Conservation (phyloP, 2,888 invertebrate genomes). For the Acleris cristana region DNA sequence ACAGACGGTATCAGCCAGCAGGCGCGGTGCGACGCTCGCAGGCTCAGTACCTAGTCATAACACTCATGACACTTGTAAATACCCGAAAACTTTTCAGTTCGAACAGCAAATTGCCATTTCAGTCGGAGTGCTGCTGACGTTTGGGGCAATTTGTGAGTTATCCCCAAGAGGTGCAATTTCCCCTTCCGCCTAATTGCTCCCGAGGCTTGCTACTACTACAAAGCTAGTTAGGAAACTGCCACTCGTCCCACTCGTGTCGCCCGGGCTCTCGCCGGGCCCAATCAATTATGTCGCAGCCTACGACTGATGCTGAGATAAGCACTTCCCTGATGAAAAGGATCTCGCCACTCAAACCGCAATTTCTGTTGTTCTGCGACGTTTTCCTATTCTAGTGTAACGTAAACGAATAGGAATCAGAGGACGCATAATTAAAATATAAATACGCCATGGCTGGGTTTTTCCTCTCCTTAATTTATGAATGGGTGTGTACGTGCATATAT, state of each 20-base stretch:
- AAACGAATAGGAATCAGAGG: slow-evolving; percentile 13
- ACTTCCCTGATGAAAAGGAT: slow-evolving; percentile 38
- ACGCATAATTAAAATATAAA: slow-evolving; percentile 31
- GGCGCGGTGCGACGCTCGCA: background rate
- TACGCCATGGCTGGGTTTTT: slow-evolving; percentile 29
- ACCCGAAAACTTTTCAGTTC: slow-evolving; percentile 46
- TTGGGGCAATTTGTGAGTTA: slow-evolving; percentile 72
- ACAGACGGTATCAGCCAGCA: background rate
- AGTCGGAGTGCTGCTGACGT: slow-evolving; percentile 64
- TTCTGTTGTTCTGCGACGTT: slow-evolving; percentile 19
- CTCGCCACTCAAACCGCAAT: slow-evolving; percentile 31
- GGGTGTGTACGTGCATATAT: slow-evolving; percentile 28
- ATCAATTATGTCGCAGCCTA: slow-evolving; percentile 54
- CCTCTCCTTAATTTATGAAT: slow-evolving; percentile 29
- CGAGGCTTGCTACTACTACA: slow-evolving; percentile 51
- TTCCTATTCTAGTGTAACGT: slow-evolving; percentile 20
- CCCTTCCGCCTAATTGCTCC: slow-evolving; percentile 73
- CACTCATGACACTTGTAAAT: slow-evolving; percentile 11
- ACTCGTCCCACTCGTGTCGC: slow-evolving; percentile 53
- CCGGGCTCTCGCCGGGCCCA: slow-evolving; percentile 46
- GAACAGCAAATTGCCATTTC: slow-evolving; percentile 67
- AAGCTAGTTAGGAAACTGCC: slow-evolving; percentile 60
- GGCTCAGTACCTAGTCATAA: slow-evolving; percentile 5
- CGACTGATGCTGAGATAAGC: slow-evolving; percentile 44
- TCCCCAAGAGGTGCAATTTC: slow-evolving; percentile 78